Conservation (phyloP, 1,140 invertebrate species). For the Camponotus floridanus region DNA sequence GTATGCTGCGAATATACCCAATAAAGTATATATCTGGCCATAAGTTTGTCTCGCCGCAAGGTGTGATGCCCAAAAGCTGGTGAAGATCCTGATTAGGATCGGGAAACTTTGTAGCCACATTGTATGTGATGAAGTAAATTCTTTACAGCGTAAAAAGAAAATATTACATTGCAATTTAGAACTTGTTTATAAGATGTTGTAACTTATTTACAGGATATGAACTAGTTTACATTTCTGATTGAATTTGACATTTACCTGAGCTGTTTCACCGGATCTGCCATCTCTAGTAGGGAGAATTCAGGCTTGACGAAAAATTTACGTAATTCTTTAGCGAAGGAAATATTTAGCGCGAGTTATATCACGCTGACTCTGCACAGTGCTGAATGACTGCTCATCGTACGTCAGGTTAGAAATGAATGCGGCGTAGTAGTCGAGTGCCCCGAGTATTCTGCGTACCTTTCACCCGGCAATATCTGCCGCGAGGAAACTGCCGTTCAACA, state of each 20-base stretch:
- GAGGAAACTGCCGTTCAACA: neutral
- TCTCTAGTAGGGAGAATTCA: neutral
- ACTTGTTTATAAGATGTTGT: neutral
- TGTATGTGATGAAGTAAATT: constrained; percentile 94
- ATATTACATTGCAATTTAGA: neutral
- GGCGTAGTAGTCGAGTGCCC: neutral
- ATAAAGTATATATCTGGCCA: constrained; percentile 94
- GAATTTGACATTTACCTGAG: constrained; percentile 60
- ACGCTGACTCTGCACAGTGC: constrained; percentile 47
- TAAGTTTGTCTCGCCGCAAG: constrained; percentile 86
- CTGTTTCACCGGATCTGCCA: constrained; percentile 54
- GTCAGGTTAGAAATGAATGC: constrained; percentile 59
- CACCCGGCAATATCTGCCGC: neutral
- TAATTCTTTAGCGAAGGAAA: neutral
- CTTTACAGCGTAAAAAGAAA: constrained; percentile 79
- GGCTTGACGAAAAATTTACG: neutral
- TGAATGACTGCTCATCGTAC: constrained; percentile 12
- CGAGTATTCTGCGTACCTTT: constrained; percentile 16
- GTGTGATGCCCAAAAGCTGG: constrained; percentile 89
- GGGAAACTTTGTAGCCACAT: constrained; percentile 92
- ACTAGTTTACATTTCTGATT: too few relatives aligned
- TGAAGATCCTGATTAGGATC: constrained; percentile 88
- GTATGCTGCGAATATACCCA: constrained; percentile 86
- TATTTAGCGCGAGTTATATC: neutral
- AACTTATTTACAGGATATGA: neutral